Evolutionary conservation across 2,888 invertebrate genomes (phyloP).

Genomic region (Proisotoma minuta): DNA sequence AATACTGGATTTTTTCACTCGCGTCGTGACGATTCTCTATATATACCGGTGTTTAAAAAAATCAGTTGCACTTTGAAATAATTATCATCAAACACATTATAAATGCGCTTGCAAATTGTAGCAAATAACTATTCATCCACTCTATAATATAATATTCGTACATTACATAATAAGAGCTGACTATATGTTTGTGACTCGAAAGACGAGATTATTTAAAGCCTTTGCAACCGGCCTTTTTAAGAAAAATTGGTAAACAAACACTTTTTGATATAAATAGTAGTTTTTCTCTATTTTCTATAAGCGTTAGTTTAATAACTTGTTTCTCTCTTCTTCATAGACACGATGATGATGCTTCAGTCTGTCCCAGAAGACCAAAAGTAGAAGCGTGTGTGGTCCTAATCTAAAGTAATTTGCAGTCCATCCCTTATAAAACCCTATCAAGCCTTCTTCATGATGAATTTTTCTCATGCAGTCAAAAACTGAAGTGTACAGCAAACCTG

Average conservation of each 20-base stretch:
- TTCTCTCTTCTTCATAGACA: slow-evolving; percentile 29
- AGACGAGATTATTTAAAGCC: too few species aligned
- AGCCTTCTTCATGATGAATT: slow-evolving; percentile 68
- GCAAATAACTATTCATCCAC: too few species aligned
- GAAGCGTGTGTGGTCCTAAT: slow-evolving; percentile 81
- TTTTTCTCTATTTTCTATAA: not conserved
- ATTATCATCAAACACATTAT: too few species aligned
- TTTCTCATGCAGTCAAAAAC: slow-evolving; percentile 72
- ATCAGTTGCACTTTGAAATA: too few species aligned
- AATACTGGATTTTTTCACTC: too few species aligned
- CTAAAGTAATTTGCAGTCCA: slow-evolving; percentile 54
- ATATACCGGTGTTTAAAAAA: too few species aligned
- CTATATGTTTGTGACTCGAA: too few species aligned
- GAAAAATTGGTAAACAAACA: too few species aligned
- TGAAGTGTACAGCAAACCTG: slow-evolving; percentile 64
- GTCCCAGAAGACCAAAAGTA: slow-evolving; percentile 55
- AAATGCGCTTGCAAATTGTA: too few species aligned
- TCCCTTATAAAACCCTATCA: slow-evolving; percentile 82
- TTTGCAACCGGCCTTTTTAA: not conserved
- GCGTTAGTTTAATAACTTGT: slow-evolving; percentile 1
- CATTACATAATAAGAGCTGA: too few species aligned
- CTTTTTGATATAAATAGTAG: not conserved
- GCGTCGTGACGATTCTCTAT: too few species aligned
- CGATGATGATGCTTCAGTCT: slow-evolving; percentile 34
- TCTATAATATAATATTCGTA: too few species aligned